Evolutionary conservation across 2,888 invertebrate species (phyloP), one percentile per base, ranked within the genome.

Genomic region (Drosophila conformis): DNA sequence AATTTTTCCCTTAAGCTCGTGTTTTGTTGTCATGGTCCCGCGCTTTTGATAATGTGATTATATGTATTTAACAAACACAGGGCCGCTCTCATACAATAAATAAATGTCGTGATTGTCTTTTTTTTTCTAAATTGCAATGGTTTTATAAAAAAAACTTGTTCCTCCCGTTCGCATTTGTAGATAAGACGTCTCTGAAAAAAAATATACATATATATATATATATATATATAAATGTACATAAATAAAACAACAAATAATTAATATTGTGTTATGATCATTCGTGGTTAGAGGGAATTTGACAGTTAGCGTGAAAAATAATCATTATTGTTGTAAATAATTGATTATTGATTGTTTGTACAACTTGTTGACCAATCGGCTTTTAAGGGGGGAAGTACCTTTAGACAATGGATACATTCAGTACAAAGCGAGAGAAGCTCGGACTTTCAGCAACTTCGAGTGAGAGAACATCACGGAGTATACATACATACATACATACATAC

Each of bases 401-500:
- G 18, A 27, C 36, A 27, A 54, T 46, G 15, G 15, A 46, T 13
- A 8, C 25, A 46, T 15, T 15, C 46, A 46, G 46, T 46, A 4
- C 15, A 25, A 25, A 46, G 46, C 25, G 25, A 46, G 25, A 15
- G 8, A 46, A 25, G 46, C 25, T 46, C 46, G 25, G 46, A 21
- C 46, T 46, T 46, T 4, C 4, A 15, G 25, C 15, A 21, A 13
- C 8, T 15, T 21, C 11, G 35, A 35, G 15, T 35, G 6, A 15
- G 21, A 36, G 25, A 36, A 54, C 11, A 36, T 42, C 25, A 35
- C 27, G 15, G 38, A 27, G n/a, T 62, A 35, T 52, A 56, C 29
- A n/a, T 29, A 62, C 29, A 21, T 25, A 25, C n/a, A 35, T 54
- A 56, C 29, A 21, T 29, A 62, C n/a, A 53, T 42, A 40, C 27